Evolutionary conservation across 37 sponge, comb jelly and placozoan genomes (phyloP).

Genomic region (Ianthella basta): DNA sequence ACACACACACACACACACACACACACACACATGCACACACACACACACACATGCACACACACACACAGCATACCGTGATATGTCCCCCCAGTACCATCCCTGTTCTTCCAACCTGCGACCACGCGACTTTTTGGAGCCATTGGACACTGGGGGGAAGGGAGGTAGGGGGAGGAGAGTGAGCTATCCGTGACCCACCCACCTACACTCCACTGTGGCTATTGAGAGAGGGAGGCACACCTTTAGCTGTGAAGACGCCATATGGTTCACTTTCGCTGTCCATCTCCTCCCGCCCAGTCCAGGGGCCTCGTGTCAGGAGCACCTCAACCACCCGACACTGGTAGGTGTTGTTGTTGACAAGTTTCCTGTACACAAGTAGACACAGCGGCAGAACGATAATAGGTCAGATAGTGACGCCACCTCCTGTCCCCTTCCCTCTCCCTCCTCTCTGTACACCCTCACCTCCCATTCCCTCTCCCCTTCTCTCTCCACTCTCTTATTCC

Average conservation of each 20-base stretch:
- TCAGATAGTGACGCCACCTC: not conserved
- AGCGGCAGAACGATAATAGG: not conserved
- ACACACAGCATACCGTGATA: slow-evolving; percentile 43
- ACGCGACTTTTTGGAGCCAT: slow-evolving; percentile 26
- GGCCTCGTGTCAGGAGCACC: slow-evolving; percentile 47
- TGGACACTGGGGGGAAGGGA: not conserved
- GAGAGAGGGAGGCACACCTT: not conserved
- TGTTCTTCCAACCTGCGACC: not conserved
- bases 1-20: not conserved
- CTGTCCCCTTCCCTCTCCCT: not conserved
- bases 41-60: not conserved
- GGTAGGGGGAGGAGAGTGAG: not conserved
- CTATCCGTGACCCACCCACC: too few species aligned
- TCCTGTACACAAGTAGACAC: slow-evolving; percentile 22
- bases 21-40: slow-evolving; percentile 17
- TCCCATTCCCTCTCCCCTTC: too few species aligned
- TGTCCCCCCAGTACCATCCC: slow-evolving; percentile 78
- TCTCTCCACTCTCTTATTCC: too few species aligned
- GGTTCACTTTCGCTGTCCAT: slow-evolving; percentile 1
- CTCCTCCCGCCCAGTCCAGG: slow-evolving; percentile 36
- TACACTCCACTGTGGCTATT: not conserved
- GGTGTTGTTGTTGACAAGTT: slow-evolving; percentile 64
- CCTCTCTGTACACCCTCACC: too few species aligned
- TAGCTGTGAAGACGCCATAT: not conserved
- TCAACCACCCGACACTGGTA: slow-evolving; percentile 62